Percentiles rank a stretch among this genome's conserved stretches.
Evolutionary conservation across 2,113 vertebrate genomes (phyloP).

Genomic region (Laticauda laticaudata): DNA sequence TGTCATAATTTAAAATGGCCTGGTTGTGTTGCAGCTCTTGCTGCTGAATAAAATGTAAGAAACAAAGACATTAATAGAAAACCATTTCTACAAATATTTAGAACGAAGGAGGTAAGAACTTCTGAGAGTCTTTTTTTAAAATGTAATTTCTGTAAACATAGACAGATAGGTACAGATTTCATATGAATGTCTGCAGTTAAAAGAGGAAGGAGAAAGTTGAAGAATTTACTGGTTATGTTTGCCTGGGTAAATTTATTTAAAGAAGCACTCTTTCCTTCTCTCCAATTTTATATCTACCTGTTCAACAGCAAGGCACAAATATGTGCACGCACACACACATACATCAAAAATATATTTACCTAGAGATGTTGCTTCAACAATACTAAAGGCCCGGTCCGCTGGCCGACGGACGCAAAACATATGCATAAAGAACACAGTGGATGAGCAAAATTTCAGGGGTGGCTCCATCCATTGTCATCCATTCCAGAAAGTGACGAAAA

Average conservation of each 20-base stretch:
- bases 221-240: slow-evolving; percentile 39
- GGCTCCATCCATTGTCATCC: too few relatives aligned
- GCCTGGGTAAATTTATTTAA: slow-evolving; percentile 45
- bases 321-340: slow-evolving; percentile 50
- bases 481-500: too few relatives aligned
- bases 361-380: slow-evolving; percentile 58
- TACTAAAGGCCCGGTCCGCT: slow-evolving; percentile 31
- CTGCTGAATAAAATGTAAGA: not conserved
- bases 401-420: too few relatives aligned
- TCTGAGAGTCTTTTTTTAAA: not conserved
- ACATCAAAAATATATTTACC: slow-evolving; percentile 57
- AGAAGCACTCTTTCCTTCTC: slow-evolving; percentile 38
- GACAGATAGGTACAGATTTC: slow-evolving; percentile 37
- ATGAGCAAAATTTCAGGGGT: too few relatives aligned
- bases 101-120: not conserved
- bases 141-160: slow-evolving; percentile 5
- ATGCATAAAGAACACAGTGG: too few relatives aligned
- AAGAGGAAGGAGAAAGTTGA: slow-evolving; percentile 42
- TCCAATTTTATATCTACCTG: slow-evolving; percentile 35
- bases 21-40: not conserved
- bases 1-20: not conserved
- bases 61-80: not conserved
- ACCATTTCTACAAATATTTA: not conserved
- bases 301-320: slow-evolving; percentile 58
- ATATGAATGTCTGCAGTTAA: fast-evolving